Percentiles rank a stretch among this genome's conserved stretches.
Evolutionary conservation across 2,113 vertebrate genomes (phyloP).

Genomic region (Antechinus stuartii): DNA sequence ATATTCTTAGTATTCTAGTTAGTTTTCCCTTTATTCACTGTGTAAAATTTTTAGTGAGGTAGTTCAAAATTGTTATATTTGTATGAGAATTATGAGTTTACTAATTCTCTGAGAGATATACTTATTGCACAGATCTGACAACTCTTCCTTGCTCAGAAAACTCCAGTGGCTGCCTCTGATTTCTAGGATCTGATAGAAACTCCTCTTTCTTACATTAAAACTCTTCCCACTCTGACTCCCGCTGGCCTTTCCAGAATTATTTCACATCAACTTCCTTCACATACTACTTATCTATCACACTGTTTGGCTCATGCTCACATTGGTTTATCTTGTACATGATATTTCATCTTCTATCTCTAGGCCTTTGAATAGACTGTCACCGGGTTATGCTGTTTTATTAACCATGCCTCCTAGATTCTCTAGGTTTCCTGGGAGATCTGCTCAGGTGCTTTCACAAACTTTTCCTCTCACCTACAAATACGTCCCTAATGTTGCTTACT

Average conservation of each 20-base stretch:
- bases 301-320: neutral
- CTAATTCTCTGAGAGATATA: neutral
- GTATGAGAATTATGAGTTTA: neutral
- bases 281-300: neutral
- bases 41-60: neutral
- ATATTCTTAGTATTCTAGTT: neutral
- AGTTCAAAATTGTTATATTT: neutral
- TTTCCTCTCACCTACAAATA: neutral
- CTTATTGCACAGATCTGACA: neutral
- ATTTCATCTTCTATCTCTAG: neutral
- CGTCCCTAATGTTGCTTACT: too few species aligned
- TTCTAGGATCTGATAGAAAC: neutral
- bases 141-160: neutral
- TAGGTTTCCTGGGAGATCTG: neutral
- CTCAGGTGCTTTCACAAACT: neutral
- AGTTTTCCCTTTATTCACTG: neutral
- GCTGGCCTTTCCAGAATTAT: neutral
- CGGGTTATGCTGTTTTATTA: neutral
- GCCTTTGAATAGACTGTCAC: neutral
- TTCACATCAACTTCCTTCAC: neutral
- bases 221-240: neutral
- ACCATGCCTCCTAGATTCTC: neutral
- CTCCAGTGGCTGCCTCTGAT: neutral
- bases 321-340: neutral
- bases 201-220: neutral